Conservation (phyloP, 2,797 vertebrate genomes). For the Orestias chungarensis region DNA sequence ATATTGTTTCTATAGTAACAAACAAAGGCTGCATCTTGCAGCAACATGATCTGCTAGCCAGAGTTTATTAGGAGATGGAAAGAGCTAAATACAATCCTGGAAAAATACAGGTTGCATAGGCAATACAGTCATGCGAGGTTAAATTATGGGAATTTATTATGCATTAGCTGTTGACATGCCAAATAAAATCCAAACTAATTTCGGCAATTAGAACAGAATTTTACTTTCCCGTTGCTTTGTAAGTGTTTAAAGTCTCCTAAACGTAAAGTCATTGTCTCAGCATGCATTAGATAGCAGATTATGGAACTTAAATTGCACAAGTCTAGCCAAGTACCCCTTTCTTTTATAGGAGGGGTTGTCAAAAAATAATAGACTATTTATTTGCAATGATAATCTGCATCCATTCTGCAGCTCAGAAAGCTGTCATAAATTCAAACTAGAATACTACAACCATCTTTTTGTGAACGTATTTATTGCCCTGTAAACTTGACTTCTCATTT, state of each 20-base stretch:
- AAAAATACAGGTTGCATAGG: no score
- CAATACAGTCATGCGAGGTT: no score
- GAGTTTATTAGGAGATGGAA: no score
- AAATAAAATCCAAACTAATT: neutral
- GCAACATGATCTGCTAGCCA: no score
- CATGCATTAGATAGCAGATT: neutral
- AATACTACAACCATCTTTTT: neutral
- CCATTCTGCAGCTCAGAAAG: neutral
- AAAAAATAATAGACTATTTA: neutral
- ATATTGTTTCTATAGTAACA: no score
- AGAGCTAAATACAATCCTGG: no score
- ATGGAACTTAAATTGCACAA: neutral
- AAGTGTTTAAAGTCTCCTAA: neutral
- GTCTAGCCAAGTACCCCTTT: neutral
- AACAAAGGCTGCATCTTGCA: no score
- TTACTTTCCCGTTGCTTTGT: neutral
- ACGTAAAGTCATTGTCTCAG: neutral
- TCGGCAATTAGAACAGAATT: neutral
- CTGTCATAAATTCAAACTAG: neutral
- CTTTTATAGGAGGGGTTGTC: neutral
- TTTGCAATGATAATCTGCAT: neutral
- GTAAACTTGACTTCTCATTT: constrained; percentile 41
- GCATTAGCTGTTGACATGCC: no score
- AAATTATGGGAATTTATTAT: no score
- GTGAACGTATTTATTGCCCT: neutral